Conservation (phyloP, 2,797 vertebrate species). For the Anisognathus igniventris region DNA sequence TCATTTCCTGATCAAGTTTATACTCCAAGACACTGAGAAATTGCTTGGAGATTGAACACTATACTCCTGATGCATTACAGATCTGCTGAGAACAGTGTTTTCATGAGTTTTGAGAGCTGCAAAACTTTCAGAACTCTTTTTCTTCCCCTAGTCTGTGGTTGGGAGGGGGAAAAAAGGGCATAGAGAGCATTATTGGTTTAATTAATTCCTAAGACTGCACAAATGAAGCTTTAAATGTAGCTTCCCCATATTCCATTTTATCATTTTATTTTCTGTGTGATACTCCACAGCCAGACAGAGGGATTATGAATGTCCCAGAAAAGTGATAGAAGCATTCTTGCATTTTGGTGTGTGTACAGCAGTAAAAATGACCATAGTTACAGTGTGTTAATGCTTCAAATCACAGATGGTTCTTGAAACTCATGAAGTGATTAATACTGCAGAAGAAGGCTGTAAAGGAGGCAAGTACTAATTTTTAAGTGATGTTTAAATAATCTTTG, state of each 20-base stretch:
- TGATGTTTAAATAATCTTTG: not conserved
- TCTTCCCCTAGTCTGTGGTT: not conserved
- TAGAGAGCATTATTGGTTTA: not conserved
- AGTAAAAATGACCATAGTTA: not conserved
- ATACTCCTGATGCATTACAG: not conserved
- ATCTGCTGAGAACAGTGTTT: conserved; percentile 2
- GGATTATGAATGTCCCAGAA: not conserved
- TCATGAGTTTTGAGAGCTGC: not conserved
- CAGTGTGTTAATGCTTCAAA: not conserved
- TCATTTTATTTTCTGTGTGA: not conserved
- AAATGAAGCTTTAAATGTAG: not conserved
- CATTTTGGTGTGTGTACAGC: not conserved
- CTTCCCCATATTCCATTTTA: not conserved
- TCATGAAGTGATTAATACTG: not conserved
- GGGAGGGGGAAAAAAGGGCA: accelerated
- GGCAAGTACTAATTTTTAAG: not conserved
- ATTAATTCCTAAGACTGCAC: not conserved
- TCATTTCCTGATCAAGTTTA: conserved; percentile 12
- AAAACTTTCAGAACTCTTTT: not conserved
- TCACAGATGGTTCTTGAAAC: not conserved
- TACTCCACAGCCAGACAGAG: not conserved
- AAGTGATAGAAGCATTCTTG: not conserved
- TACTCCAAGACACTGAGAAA: conserved; percentile 25
- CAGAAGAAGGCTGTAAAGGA: not conserved
- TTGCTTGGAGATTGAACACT: conserved; percentile 14